phyloP scores from a whole-genome alignment of 2,113 vertebrate species.

The Passer montanus region DNA sequence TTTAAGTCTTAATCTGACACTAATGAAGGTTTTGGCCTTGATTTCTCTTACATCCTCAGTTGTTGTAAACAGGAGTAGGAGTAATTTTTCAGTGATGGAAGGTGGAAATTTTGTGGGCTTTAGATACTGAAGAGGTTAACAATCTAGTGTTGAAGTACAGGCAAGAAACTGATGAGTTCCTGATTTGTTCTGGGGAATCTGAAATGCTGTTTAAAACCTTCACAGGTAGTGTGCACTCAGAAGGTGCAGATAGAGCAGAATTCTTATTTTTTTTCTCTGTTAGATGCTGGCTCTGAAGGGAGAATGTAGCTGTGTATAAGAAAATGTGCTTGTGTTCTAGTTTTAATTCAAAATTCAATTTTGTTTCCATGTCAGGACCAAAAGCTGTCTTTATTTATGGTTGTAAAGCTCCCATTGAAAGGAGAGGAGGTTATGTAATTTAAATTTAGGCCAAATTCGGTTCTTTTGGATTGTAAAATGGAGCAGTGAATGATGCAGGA shows the following conservation, averaged over 20 bases:
- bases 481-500: neutral
- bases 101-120: neutral
- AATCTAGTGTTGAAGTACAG: neutral
- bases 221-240: neutral
- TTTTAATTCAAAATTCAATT: constrained; percentile 30
- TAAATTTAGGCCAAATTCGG: constrained; percentile 17
- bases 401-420: constrained; percentile 9
- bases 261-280: neutral
- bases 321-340: neutral
- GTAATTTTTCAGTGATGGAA: neutral
- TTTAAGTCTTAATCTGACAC: neutral
- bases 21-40: neutral
- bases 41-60: neutral
- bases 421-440: neutral
- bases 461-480: neutral
- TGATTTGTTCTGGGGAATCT: neutral
- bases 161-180: neutral
- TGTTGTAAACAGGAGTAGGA: neutral
- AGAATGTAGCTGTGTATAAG: neutral
- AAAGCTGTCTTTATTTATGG: neutral
- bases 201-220: neutral
- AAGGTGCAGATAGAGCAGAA: neutral
- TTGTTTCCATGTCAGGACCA: neutral
- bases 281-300: neutral
- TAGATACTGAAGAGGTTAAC: neutral